Evolutionary conservation across 35 echinoderm and acorn worm genomes (phyloP), one percentile per base, ranked within the genome.

Genomic region (Apostichopus parvimensis): DNA sequence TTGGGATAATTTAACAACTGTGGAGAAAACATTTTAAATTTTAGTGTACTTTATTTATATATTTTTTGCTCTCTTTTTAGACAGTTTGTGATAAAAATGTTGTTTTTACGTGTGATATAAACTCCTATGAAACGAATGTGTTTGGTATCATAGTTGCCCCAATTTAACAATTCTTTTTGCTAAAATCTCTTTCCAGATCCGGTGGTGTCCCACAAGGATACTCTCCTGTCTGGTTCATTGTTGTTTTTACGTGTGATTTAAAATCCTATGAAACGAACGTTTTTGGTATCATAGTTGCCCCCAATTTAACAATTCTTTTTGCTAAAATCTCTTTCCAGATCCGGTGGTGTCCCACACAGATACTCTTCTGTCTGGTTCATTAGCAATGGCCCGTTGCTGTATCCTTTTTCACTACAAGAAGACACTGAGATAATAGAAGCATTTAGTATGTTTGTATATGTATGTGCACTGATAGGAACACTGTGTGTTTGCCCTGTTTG

Each of bases 331-430:
- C 34, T 90, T 82, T 90, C 5, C 96, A 98, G 96, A 98, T 87
- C 77, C 92, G n/a, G 95, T 78, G 10, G 90, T 93, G 55, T 86
- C 88, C 13, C 96, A 98, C 84, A 95, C 96, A 90, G 96, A 98
- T 77, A 98, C 96, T 2, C 75, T 98, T 9, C 94, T 98, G 0
- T 82, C 96, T 82, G 96, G 96, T 1, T 98, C 96, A 52, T 56
- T 98, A 25, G 94, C 96, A 6, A 95, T 93, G 90, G 94, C 92
- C 20, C 77, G 95, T 1, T 98, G 96, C 54, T 95, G 94, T 98
- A 98, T 98, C 96, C 96, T 95, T 98, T 79, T 21, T 22, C 2
- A 4, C 34, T 20, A 6, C 12, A 72, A 72, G n/a, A 72, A 72
- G n/a, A 72, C 68, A 72, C 68, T 72, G 68, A 72, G 34, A 4